Percentiles rank a stretch among this genome's conserved stretches.
Evolutionary conservation across 2,113 vertebrate species (phyloP).

Genomic region (Crotalus viridis): DNA sequence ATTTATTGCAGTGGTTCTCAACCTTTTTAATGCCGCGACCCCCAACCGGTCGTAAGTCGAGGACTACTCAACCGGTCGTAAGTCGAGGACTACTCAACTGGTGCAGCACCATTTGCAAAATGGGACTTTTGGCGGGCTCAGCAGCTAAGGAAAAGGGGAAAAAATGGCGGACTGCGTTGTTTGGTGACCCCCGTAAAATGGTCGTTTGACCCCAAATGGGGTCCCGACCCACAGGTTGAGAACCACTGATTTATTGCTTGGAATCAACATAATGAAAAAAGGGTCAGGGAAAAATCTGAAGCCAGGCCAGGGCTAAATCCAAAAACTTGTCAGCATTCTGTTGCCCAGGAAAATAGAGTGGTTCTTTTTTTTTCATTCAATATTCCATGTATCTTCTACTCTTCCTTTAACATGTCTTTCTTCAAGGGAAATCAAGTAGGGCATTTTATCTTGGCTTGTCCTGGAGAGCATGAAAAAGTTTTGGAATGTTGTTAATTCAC

Average conservation of each 20-base stretch:
- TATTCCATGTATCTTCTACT: background rate
- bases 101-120: too few relatives aligned
- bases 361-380: too few relatives aligned
- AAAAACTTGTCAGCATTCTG: background rate
- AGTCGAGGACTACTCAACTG: too few relatives aligned
- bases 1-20: background rate
- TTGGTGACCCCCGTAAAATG: too few relatives aligned
- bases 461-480: background rate
- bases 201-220: too few relatives aligned
- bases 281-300: background rate
- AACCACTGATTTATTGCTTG: background rate
- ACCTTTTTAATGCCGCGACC: too few relatives aligned
- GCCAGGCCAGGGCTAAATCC: background rate
- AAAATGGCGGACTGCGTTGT: too few relatives aligned
- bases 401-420: background rate
- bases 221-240: too few relatives aligned
- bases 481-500: background rate
- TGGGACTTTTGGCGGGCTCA: too few relatives aligned
- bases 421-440: background rate
- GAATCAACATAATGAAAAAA: background rate
- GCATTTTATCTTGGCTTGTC: background rate
- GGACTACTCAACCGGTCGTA: too few relatives aligned
- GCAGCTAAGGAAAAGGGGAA: too few relatives aligned
- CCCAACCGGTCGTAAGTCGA: too few relatives aligned
- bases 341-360: background rate